A percentile compares a stretch with the other conserved stretches of the same genome.
These are phyloP conservation scores for Catostylus mosaicus DNA, from an alignment of 30 jellyfish, hydroid and myxozoan genomes.

Conservation along the genomic window DNA sequence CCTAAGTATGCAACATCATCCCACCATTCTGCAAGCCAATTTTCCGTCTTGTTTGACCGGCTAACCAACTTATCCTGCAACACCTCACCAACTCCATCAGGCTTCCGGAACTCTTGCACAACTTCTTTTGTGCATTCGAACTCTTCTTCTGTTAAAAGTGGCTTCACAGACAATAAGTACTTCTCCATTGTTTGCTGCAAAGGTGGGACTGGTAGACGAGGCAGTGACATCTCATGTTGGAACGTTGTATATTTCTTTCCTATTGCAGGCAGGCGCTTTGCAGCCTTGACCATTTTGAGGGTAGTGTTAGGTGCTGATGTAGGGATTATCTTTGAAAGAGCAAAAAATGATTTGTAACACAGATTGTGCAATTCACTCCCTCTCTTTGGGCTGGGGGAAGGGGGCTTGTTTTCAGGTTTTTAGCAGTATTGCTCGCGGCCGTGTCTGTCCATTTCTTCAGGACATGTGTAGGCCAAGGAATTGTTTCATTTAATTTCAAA, in stretches of 20 bases:
- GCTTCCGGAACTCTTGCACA: slow-evolving; percentile 70
- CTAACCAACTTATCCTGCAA: slow-evolving; percentile 70
- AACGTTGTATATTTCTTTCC: slow-evolving; percentile 47
- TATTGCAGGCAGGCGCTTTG: slow-evolving; percentile 35
- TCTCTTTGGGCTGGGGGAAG: no score
- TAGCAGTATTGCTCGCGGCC: no score
- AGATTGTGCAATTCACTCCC: not conserved
- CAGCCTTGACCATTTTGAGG: slow-evolving; percentile 10
- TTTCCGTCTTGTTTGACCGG: slow-evolving; percentile 63
- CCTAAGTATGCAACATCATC: slow-evolving; percentile 85
- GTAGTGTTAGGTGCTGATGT: not conserved
- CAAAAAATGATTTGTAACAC: not conserved
- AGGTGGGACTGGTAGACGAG: slow-evolving; percentile 92
- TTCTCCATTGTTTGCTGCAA: slow-evolving; percentile 78
- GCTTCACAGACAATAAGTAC: slow-evolving; percentile 66
- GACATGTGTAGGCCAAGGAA: no score
- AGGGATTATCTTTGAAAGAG: slow-evolving; percentile 16
- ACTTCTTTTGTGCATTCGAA: slow-evolving; percentile 59
- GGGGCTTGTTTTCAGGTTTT: no score
- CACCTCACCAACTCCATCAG: slow-evolving; percentile 84
- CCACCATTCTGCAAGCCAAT: slow-evolving; percentile 98
- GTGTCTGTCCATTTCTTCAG: no score
- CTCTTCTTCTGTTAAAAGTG: slow-evolving; percentile 62
- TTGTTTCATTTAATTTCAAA: no score
- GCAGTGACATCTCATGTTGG: slow-evolving; percentile 68